Evolutionary conservation across 2,113 vertebrate species (phyloP).

Genomic region (Centropus unirufus): DNA sequence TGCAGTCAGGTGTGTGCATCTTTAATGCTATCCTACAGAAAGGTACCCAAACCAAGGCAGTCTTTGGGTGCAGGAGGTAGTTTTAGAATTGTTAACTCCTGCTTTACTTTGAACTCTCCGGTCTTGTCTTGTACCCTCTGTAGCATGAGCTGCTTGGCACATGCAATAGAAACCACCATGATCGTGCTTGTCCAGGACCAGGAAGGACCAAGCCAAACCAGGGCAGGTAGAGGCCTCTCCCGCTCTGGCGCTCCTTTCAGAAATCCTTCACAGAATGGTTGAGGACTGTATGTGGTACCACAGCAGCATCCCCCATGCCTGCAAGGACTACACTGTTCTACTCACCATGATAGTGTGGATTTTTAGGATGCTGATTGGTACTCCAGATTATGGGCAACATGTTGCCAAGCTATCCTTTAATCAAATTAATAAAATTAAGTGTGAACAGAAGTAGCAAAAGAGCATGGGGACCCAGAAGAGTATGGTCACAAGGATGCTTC

Average conservation of each 20-base stretch:
- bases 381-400: background rate
- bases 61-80: background rate
- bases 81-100: background rate
- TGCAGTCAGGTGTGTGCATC: background rate
- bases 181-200: background rate
- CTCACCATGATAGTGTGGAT: accelerated
- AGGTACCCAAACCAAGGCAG: background rate
- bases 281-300: background rate
- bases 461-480: background rate
- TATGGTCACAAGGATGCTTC: too few relatives aligned
- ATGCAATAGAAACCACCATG: too few relatives aligned
- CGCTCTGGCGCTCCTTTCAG: background rate
- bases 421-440: background rate
- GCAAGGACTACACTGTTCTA: accelerated
- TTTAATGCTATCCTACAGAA: background rate
- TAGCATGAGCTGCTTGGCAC: background rate
- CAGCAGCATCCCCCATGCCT: background rate
- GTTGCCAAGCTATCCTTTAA: background rate
- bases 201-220: background rate
- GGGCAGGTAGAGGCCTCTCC: background rate
- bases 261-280: background rate
- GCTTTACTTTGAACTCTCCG: background rate
- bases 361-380: background rate
- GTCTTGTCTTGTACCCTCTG: background rate
- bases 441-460: background rate